Evolutionary conservation across 2,888 invertebrate genomes (phyloP).

Genomic region (Hirtodrosophila alboralis): DNA sequence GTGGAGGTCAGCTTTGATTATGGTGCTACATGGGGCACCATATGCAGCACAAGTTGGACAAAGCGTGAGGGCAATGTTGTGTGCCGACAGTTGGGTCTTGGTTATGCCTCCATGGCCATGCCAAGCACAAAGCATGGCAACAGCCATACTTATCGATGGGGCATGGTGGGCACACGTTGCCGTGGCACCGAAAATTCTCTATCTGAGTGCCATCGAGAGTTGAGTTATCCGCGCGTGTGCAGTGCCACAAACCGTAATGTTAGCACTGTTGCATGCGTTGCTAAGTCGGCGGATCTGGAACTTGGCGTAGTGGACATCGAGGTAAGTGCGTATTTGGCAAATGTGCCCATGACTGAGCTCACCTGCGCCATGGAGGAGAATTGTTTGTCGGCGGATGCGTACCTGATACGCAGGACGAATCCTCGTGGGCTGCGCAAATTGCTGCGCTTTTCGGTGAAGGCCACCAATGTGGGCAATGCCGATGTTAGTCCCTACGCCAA

Average conservation of each 20-base stretch:
- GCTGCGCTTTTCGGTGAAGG: conserved; percentile 77
- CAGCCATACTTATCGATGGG: conserved; percentile 63
- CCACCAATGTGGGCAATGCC: conserved; percentile 77
- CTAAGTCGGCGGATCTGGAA: conserved; percentile 65
- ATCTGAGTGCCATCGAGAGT: conserved; percentile 71
- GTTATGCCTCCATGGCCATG: conserved; percentile 69
- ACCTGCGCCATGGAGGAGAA: conserved; percentile 81
- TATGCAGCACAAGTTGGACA: conserved; percentile 75
- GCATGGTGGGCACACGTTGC: conserved; percentile 75
- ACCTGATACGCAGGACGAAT: conserved; percentile 64
- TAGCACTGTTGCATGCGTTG: conserved; percentile 73
- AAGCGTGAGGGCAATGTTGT: conserved; percentile 79
- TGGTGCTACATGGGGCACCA: conserved; percentile 75
- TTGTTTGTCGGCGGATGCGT: conserved; percentile 76
- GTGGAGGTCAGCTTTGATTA: conserved; percentile 77
- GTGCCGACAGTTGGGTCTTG: conserved; percentile 73
- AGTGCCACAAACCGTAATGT: conserved; percentile 65
- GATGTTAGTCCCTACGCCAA: conserved; percentile 80
- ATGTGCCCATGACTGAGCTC: conserved; percentile 68
- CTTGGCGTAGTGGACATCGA: conserved; percentile 73
- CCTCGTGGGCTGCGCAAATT: conserved; percentile 68
- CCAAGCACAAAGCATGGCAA: conserved; percentile 68
- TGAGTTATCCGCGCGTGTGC: conserved; percentile 62
- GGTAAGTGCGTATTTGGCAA: conserved; percentile 59
- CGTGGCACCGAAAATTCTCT: conserved; percentile 70